Conservation (phyloP, 1,140 invertebrate genomes). For the Carposina sasakii region DNA sequence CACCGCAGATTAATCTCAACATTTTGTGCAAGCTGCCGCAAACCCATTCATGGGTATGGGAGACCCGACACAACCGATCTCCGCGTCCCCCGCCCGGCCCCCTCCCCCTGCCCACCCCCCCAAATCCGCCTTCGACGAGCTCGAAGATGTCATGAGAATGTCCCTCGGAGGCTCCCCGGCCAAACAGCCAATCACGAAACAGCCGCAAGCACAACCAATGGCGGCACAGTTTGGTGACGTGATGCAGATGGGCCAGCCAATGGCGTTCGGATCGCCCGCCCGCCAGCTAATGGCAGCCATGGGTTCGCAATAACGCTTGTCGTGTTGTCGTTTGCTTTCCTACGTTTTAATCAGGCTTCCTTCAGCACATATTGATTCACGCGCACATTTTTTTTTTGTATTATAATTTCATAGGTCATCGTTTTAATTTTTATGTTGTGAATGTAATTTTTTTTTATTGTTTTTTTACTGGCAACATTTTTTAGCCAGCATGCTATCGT, state of each 20-base stretch:
- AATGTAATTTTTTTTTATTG: too few species aligned
- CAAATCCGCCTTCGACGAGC: slow-evolving; percentile 80
- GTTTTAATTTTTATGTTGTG: too few species aligned
- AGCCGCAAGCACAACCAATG: slow-evolving; percentile 71
- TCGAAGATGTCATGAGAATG: slow-evolving; percentile 80
- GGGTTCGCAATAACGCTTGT: slow-evolving; percentile 68
- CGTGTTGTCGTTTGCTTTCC: slow-evolving; percentile 24
- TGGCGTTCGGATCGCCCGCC: slow-evolving; percentile 75
- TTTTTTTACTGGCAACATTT: too few species aligned
- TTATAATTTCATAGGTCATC: too few species aligned
- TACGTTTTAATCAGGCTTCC: slow-evolving; percentile 14
- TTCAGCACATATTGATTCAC: too few species aligned
- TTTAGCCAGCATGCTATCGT: too few species aligned
- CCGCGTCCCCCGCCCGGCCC: slow-evolving; percentile 68
- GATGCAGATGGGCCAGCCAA: slow-evolving; percentile 63
- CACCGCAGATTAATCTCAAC: neutral
- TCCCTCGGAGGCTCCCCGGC: slow-evolving; percentile 78
- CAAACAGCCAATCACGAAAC: slow-evolving; percentile 53
- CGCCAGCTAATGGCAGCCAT: slow-evolving; percentile 73
- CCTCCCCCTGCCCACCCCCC: slow-evolving; percentile 54
- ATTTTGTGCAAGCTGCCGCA: slow-evolving; percentile 75
- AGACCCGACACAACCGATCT: slow-evolving; percentile 69
- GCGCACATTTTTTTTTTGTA: too few species aligned
- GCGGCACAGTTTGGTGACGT: slow-evolving; percentile 62
- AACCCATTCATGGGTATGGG: slow-evolving; percentile 73